phyloP scores from a whole-genome alignment of 2,797 vertebrate species.

The Discoglossus pictus region DNA sequence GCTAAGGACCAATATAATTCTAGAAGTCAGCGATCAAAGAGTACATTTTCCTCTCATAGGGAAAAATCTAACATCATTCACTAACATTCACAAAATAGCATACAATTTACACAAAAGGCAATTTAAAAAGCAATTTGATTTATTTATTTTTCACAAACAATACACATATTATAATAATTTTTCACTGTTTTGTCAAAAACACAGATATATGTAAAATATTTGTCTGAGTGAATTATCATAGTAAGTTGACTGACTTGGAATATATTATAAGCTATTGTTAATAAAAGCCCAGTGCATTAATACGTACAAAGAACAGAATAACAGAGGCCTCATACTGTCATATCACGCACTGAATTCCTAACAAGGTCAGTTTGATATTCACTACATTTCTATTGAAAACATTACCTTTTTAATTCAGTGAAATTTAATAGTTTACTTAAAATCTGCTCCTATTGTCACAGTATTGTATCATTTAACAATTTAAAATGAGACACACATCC shows the following conservation, averaged over 20 bases:
- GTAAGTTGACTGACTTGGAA: slow-evolving; percentile 24
- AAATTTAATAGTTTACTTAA: slow-evolving; percentile 2
- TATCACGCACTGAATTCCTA: slow-evolving; percentile 10
- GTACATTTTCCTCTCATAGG: too few species aligned
- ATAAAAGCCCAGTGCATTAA: slow-evolving; percentile 5
- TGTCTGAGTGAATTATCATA: neutral
- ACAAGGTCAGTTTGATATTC: slow-evolving; percentile 31
- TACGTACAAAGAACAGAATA: neutral
- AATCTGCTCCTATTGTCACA: too few species aligned
- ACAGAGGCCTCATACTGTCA: slow-evolving; percentile 25
- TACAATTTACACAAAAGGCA: slow-evolving; percentile 1
- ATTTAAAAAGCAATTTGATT: slow-evolving; percentile 1
- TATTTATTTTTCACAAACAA: slow-evolving; percentile 2
- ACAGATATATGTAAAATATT: slow-evolving; percentile 6
- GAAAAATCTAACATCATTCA: too few species aligned
- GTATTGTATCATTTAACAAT: too few species aligned
- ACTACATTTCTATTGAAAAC: neutral
- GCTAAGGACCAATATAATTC: too few species aligned
- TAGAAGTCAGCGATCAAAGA: too few species aligned
- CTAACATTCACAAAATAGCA: neutral
- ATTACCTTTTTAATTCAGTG: slow-evolving; percentile 15
- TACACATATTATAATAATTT: slow-evolving; percentile 12
- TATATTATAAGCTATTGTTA: slow-evolving; percentile 35
- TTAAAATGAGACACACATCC: too few species aligned
- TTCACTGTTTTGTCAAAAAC: slow-evolving; percentile 9